These are phyloP conservation scores for Choloepus hoffmanni DNA, from an alignment of 2,113 vertebrate genomes.

Conservation along the genomic window DNA sequence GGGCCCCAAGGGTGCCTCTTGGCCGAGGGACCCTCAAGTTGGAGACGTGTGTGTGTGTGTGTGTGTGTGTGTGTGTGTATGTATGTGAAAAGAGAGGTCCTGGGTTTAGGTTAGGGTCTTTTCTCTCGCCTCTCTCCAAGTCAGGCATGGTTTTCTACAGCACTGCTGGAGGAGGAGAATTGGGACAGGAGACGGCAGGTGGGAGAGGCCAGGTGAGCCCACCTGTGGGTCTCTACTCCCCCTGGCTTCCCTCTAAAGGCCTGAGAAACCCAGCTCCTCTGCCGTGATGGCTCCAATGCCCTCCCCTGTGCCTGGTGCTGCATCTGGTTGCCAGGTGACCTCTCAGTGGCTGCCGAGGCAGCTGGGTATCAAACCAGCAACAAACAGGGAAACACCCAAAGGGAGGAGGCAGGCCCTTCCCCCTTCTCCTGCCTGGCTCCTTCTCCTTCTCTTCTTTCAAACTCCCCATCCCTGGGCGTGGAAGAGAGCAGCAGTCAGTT, in stretches of 20 bases:
- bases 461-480: not conserved
- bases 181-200: not conserved
- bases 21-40: not conserved
- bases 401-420: conserved; percentile 68
- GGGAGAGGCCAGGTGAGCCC: not conserved
- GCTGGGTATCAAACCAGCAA: conserved; percentile 75
- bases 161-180: not conserved
- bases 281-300: not conserved
- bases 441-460: not conserved
- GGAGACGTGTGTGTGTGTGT: too few species aligned
- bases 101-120: not conserved
- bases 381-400: conserved; percentile 82
- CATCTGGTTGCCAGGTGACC: conserved; percentile 88
- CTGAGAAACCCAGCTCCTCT: not conserved
- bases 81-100: too few species aligned
- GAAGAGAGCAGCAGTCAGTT: not conserved
- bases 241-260: not conserved
- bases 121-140: not conserved
- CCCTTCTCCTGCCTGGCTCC: not conserved
- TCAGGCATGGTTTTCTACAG: not conserved
- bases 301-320: conserved; percentile 76
- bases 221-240: not conserved
- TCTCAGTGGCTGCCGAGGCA: conserved; percentile 86
- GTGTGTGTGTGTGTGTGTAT: too few species aligned
- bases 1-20: not conserved